Evolutionary conservation across 2,797 vertebrate species (phyloP).

Genomic region (Ptychadena robeensis): DNA sequence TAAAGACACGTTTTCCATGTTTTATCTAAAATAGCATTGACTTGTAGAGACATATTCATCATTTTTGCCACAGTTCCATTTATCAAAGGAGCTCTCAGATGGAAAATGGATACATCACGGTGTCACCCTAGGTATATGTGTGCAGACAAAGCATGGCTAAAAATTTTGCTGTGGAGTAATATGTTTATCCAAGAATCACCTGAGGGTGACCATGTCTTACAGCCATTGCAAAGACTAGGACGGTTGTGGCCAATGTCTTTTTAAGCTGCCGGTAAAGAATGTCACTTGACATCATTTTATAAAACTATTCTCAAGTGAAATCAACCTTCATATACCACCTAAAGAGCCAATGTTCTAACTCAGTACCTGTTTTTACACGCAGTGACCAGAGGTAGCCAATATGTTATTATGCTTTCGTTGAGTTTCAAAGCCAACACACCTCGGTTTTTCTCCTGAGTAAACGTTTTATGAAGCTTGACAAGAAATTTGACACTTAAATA

Average conservation of each 20-base stretch:
- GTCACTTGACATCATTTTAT: background rate
- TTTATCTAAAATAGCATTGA: conserved; percentile 21
- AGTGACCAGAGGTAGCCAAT: background rate
- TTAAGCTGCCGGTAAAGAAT: conserved; percentile 4
- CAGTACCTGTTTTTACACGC: background rate
- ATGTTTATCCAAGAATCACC: conserved; percentile 43
- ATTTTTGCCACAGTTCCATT: conserved; percentile 38
- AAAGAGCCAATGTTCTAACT: background rate
- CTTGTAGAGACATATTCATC: conserved; percentile 28
- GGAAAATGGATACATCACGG: conserved; percentile 35
- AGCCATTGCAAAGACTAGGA: background rate
- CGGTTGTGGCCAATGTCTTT: conserved; percentile 7
- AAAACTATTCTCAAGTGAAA: background rate
- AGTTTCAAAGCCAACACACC: background rate
- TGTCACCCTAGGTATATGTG: conserved; percentile 34
- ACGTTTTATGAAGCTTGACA: no score
- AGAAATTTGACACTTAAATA: no score
- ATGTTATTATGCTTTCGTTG: background rate
- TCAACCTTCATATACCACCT: background rate
- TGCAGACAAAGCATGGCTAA: conserved; percentile 22
- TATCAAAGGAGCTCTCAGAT: conserved; percentile 49
- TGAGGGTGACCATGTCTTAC: conserved; percentile 32
- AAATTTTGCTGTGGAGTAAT: conserved; percentile 19
- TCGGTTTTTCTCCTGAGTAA: no score
- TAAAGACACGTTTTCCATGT: conserved; percentile 6